These are phyloP conservation scores for Torymus aiolomorphi DNA, from an alignment of 2,888 invertebrate species.

Conservation along the genomic window DNA sequence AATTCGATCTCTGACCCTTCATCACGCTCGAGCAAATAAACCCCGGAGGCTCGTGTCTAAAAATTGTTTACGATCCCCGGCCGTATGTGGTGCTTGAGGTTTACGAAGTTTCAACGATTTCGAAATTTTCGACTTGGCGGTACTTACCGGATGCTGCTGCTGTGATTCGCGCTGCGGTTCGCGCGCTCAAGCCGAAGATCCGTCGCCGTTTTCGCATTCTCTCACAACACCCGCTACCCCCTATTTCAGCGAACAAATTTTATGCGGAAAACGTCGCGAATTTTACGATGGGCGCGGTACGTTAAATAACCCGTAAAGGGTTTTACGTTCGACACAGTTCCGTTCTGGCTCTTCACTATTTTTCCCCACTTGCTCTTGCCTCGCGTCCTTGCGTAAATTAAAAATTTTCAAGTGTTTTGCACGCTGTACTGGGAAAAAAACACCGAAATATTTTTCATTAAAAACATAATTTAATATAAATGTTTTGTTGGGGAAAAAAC, in stretches of 20 bases:
- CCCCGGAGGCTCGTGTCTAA: neutral
- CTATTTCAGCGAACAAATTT: conserved; percentile 35
- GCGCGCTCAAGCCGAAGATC: no score
- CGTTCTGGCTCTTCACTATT: conserved; percentile 9
- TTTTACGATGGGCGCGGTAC: conserved; percentile 31
- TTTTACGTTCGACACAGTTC: conserved; percentile 41
- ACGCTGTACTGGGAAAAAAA: neutral
- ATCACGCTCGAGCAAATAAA: neutral
- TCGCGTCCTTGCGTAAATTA: conserved; percentile 12
- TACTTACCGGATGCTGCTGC: no score
- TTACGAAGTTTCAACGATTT: no score
- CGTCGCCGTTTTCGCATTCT: conserved; percentile 3
- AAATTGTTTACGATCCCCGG: neutral
- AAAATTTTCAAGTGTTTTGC: conserved; percentile 22
- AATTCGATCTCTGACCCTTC: neutral
- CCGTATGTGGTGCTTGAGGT: no score
- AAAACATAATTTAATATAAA: no score
- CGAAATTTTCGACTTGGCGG: no score
- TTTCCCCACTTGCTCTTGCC: neutral
- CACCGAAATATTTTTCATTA: no score
- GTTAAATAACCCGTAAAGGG: conserved; percentile 45
- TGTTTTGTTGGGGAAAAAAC: no score
- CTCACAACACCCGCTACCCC: neutral
- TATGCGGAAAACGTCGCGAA: conserved; percentile 27
- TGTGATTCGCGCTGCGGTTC: no score